phyloP scores from a whole-genome alignment of 2,113 vertebrate species.

The Rousettus leschenaultii region DNA sequence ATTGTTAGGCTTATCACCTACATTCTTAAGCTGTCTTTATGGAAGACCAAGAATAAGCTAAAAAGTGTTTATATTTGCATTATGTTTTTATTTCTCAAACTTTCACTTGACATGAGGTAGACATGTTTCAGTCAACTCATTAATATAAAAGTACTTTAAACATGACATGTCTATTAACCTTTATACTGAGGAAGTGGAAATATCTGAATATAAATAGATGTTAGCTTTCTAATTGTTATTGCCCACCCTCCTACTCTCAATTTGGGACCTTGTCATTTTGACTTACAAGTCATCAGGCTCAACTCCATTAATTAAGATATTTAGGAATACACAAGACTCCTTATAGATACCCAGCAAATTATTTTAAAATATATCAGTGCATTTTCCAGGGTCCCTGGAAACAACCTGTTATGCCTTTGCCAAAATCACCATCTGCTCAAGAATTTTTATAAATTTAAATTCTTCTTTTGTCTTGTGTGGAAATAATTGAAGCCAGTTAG shows the following conservation, averaged over 20 bases:
- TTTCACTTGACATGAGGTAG: not conserved
- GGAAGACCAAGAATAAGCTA: not conserved
- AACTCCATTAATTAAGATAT: not conserved
- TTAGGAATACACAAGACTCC: not conserved
- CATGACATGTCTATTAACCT: not conserved
- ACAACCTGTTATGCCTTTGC: not conserved
- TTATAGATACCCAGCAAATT: not conserved
- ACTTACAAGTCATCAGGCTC: not conserved
- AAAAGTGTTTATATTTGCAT: not conserved
- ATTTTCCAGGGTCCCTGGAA: not conserved
- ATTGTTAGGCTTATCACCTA: not conserved
- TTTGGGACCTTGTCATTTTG: not conserved
- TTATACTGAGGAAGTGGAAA: not conserved
- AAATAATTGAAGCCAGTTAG: not conserved
- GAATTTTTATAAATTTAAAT: conserved; percentile 29
- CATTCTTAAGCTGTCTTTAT: not conserved
- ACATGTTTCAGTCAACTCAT: not conserved
- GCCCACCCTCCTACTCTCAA: accelerated
- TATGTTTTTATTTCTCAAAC: not conserved
- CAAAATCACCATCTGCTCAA: not conserved
- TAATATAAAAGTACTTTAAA: not conserved
- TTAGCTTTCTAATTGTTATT: not conserved
- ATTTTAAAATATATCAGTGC: conserved; percentile 1
- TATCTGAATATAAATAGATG: not conserved
- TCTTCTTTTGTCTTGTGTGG: not conserved